Percentiles rank a stretch among this genome's conserved stretches.
These are phyloP conservation scores for Oreochromis niloticus DNA, from an alignment of 2,113 vertebrate genomes.

Conservation along the genomic window DNA sequence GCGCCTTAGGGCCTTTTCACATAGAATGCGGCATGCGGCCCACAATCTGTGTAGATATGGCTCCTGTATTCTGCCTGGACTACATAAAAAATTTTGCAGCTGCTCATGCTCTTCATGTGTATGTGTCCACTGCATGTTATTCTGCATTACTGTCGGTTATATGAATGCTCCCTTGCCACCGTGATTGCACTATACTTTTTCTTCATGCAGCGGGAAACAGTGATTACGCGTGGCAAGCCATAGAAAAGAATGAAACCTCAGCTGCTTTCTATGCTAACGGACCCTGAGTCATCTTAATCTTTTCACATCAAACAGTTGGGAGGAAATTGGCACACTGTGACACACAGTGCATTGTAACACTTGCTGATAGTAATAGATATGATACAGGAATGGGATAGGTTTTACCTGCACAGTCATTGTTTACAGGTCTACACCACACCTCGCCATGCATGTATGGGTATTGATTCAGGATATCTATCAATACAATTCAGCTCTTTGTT, in stretches of 20 bases:
- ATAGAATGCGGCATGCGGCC: neutral
- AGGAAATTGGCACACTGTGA: neutral
- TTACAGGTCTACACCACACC: neutral
- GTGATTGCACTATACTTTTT: neutral
- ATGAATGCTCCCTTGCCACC: neutral
- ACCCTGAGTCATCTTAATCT: neutral
- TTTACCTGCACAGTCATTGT: neutral
- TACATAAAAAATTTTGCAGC: neutral
- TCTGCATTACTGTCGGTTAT: neutral
- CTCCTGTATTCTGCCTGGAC: neutral
- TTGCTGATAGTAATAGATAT: neutral
- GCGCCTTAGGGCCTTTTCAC: neutral
- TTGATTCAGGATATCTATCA: neutral
- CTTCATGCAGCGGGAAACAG: neutral
- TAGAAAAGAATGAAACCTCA: neutral
- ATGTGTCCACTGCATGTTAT: neutral
- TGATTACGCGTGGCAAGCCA: neutral
- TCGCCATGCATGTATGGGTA: fast-evolving
- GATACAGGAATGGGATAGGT: no score
- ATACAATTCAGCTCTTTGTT: neutral
- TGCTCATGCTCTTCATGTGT: neutral
- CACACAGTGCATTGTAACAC: neutral
- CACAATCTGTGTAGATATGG: neutral
- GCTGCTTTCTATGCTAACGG: neutral
- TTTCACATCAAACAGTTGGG: neutral